Base-by-base conservation (phyloP, 37 sponge, comb jelly and placozoan genomes). In the Haliclona indistincta region DNA sequence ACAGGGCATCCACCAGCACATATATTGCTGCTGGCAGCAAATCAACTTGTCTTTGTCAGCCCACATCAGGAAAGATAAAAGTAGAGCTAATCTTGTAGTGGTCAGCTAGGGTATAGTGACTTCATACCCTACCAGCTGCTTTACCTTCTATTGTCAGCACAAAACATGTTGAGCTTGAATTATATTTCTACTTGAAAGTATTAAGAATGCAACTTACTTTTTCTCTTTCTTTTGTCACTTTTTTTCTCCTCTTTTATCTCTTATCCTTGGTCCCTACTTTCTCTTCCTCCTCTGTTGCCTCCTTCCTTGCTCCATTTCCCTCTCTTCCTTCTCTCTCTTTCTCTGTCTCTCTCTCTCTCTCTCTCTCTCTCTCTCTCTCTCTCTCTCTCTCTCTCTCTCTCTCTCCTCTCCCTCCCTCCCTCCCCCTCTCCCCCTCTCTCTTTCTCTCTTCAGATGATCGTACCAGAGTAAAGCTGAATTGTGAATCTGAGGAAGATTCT, bases 371-470 rank as follows among this genome's bases (percentile, higher is more conserved):
- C 51, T 38, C 54, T 22, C 54, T 56, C 73, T 29, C 29, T 37
- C 19, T 4, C 44, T n/a, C 23, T 33, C 71, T 5, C 53, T 26
- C 34, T 47, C 38, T 8, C 23, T 20, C 25, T 8, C 7, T 23
- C 8, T 10, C 30, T 2, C 35, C 19, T 26, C 30, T 10, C 3
- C 20, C n/a, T 29, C 35, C 34, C 35, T 39, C 3, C 2, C 68
- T n/a, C 52, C 10, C 11, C 52, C 52, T 19, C 17, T 49, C 17
- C 11, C 11, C 17, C 52, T 49, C 67, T 32, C 2, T 56, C 17
- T 4, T 6, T 56, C 7, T 63, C 22, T 75, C 25, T 67, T 45
- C 73, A 84, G 86, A 85, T 81, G 91, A 90, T 67, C 91, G 81
- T 86, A 71, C 82, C 26, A 56, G 91, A 17, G 91, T 90, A 25